Evolutionary conservation across 2,888 invertebrate species (phyloP).

Genomic region (Lumbricus terrestris): DNA sequence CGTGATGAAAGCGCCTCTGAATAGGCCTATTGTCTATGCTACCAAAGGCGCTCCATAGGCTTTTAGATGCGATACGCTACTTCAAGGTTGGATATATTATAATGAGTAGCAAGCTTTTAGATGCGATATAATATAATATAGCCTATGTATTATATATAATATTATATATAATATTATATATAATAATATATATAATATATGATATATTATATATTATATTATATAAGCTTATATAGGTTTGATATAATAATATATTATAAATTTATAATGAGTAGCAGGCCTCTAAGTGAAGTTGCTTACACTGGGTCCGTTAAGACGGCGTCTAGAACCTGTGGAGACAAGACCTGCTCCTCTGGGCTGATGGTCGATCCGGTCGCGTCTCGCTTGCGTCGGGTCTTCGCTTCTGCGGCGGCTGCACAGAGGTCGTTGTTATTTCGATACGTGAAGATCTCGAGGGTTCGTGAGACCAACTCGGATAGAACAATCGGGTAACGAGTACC

Average conservation of each 20-base stretch:
- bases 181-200: too few species aligned
- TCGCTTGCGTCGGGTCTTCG: background rate
- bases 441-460: constrained; percentile 23
- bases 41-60: too few species aligned
- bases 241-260: too few species aligned
- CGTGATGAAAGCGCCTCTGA: too few species aligned
- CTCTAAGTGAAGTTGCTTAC: background rate
- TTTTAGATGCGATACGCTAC: too few species aligned
- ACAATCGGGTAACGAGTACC: constrained; percentile 19
- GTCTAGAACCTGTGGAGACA: background rate
- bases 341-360: constrained; percentile 5
- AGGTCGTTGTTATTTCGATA: constrained; percentile 19
- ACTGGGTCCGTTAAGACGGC: background rate
- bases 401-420: background rate
- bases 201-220: too few species aligned
- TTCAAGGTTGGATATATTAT: too few species aligned
- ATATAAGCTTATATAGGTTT: too few species aligned
- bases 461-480: background rate
- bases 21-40: too few species aligned
- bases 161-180: too few species aligned
- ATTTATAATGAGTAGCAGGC: background rate
- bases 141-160: too few species aligned
- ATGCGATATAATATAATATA: too few species aligned
- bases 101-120: background rate
- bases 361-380: background rate